Evolutionary conservation across 2,797 vertebrate species (phyloP).

Genomic region (Melanotaenia pygmaea): DNA sequence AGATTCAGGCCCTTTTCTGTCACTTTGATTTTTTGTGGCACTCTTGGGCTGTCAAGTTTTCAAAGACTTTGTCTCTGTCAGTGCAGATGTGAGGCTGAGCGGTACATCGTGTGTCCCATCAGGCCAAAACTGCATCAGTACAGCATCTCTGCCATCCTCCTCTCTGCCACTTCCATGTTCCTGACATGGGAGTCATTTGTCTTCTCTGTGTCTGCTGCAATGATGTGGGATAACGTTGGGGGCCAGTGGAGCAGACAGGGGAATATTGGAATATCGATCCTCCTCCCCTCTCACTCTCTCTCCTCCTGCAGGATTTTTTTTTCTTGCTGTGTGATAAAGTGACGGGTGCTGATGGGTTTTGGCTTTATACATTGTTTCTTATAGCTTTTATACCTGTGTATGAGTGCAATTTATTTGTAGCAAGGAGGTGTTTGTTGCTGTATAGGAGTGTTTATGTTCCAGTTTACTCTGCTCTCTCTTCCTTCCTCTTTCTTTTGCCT

Average conservation of each 20-base stretch:
- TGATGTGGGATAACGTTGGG: conserved; percentile 77
- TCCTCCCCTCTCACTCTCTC: conserved; percentile 36
- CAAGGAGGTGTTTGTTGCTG: conserved; percentile 44
- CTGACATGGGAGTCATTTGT: conserved; percentile 74
- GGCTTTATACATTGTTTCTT: conserved; percentile 62
- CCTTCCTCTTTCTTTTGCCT: neutral
- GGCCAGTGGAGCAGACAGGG: conserved; percentile 77
- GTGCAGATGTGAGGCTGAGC: conserved; percentile 40
- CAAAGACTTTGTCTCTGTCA: conserved; percentile 51
- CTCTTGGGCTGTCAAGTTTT: conserved; percentile 3
- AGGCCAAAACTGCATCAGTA: conserved; percentile 33
- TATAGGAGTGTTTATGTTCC: conserved; percentile 37
- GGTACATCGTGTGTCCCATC: conserved; percentile 56
- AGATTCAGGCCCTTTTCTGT: conserved; percentile 38
- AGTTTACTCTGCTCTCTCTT: conserved; percentile 18
- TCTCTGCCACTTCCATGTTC: conserved; percentile 50
- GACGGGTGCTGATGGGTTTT: conserved; percentile 58
- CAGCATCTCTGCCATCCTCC: neutral
- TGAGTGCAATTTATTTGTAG: conserved; percentile 52
- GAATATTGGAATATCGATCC: conserved; percentile 80
- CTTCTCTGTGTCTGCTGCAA: conserved; percentile 69
- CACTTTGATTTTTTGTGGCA: conserved; percentile 45
- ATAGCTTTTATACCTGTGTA: conserved; percentile 29
- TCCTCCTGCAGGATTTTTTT: conserved; percentile 51
- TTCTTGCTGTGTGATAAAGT: conserved; percentile 61